Evolutionary conservation across 2,113 vertebrate species (phyloP), one percentile per base, ranked within the genome.

Genomic region (Ammospiza nelsoni): DNA sequence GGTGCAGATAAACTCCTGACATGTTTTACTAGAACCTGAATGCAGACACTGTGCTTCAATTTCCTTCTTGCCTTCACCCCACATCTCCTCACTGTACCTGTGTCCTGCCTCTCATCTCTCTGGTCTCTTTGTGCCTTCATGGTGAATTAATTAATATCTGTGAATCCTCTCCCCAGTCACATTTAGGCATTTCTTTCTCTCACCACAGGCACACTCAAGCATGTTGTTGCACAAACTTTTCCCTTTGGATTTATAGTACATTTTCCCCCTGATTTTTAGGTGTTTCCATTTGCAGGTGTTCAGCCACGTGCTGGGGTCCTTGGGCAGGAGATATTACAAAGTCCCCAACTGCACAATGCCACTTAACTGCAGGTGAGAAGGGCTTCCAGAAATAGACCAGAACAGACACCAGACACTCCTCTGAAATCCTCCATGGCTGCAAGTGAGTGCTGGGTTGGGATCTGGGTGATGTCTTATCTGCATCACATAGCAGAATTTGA

Each of bases 201-300:
- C 6, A 7, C 37, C 43, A 51, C 9, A 9, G 3, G 5, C 22
- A 57, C 5, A 15, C 4, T 9, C 0, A 4, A 75, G 58, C 22
- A 43, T 18, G 12, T 41, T 24, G 9, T 68, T 69, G 28, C 17
- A 33, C 28, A 16, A 37, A 24, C 16, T 9, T 31, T 7, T 35
- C 15, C 15, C 15, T 65, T 94, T 72, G 49, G 13, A 35, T 68
- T 82, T 78, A 31, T 12, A 7, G 35, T 67, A 27, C 8, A 9
- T 49, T 90, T 76, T 8, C 15, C 84, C 65, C 43, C 8, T 48
- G 44, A 12, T 80, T 80, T 67, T 85, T 44, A 76, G 63, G 17
- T 57, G 16, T 58, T 51, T 57, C 9, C 25, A 13, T 73, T 33
- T 15, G 43, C 1, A 8, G 19, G 5, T 41, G 27, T 79, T 90